A percentile compares a stretch with the other conserved stretches of the same genome.
phyloP scores from a whole-genome alignment of 2,113 vertebrate genomes.

The Kobus ellipsiprymnus region DNA sequence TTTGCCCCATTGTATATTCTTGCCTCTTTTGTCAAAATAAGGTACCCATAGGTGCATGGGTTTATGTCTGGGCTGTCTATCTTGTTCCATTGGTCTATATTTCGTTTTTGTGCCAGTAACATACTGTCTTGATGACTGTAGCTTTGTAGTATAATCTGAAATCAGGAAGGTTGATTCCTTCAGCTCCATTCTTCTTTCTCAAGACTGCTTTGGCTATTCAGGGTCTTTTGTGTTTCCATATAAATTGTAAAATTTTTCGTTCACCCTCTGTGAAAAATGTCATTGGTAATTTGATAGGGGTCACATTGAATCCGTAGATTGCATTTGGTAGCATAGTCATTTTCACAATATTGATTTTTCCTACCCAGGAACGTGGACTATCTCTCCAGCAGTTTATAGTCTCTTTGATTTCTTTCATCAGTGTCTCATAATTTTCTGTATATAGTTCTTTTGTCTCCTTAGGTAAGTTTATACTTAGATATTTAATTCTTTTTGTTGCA shows the following conservation, averaged over 20 bases:
- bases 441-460: background rate
- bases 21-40: background rate
- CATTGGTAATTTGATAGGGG: background rate
- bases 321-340: background rate
- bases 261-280: background rate
- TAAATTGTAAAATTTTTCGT: background rate
- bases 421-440: background rate
- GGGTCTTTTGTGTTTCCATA: background rate
- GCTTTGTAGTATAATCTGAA: background rate
- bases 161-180: background rate
- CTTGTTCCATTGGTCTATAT: background rate
- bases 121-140: background rate
- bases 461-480: background rate
- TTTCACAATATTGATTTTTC: background rate
- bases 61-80: background rate
- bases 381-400: background rate
- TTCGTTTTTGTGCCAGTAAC: background rate
- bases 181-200: background rate
- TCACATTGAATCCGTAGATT: background rate
- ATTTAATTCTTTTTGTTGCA: background rate
- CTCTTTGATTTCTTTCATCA: background rate
- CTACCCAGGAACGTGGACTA: background rate
- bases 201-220: background rate
- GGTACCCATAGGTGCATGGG: background rate
- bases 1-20: background rate